phyloP scores from a whole-genome alignment of 2,888 invertebrate species.

The Hipparchia sbordonii region DNA sequence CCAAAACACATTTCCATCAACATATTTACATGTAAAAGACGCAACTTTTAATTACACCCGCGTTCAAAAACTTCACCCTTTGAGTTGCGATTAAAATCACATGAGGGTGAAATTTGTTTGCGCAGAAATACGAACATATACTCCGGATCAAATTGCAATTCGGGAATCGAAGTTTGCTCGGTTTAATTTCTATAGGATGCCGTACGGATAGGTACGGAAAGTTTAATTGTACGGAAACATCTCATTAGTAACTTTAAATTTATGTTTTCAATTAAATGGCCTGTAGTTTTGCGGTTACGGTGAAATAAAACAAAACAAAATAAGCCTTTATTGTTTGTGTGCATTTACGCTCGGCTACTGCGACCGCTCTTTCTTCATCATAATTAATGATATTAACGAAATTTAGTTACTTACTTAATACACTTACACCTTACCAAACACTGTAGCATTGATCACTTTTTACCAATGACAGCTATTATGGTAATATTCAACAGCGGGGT shows the following conservation, averaged over 20 bases:
- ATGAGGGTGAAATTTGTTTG: slow-evolving; percentile 45
- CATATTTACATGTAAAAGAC: slow-evolving; percentile 50
- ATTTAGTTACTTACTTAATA: too few relatives aligned
- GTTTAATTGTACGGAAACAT: slow-evolving; percentile 40
- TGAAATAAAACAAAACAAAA: background rate
- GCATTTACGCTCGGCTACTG: background rate
- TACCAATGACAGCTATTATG: too few relatives aligned
- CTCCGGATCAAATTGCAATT: slow-evolving; percentile 40
- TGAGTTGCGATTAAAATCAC: slow-evolving; percentile 50
- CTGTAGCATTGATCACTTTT: too few relatives aligned
- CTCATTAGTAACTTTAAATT: slow-evolving; percentile 28
- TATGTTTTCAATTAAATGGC: slow-evolving; percentile 13
- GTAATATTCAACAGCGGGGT: too few relatives aligned
- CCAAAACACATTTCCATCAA: slow-evolving; percentile 23
- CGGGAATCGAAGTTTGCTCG: slow-evolving; percentile 39
- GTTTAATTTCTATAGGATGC: slow-evolving; percentile 34
- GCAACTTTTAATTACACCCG: slow-evolving; percentile 51
- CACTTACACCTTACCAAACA: too few relatives aligned
- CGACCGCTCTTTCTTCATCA: too few relatives aligned
- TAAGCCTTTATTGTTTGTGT: background rate
- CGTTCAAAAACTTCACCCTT: slow-evolving; percentile 48
- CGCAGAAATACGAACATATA: slow-evolving; percentile 37
- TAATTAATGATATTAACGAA: too few relatives aligned
- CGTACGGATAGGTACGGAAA: slow-evolving; percentile 34
- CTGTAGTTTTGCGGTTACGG: slow-evolving; percentile 8